Conservation (phyloP, 2,888 invertebrate species). For the Cosmia trapezina region DNA sequence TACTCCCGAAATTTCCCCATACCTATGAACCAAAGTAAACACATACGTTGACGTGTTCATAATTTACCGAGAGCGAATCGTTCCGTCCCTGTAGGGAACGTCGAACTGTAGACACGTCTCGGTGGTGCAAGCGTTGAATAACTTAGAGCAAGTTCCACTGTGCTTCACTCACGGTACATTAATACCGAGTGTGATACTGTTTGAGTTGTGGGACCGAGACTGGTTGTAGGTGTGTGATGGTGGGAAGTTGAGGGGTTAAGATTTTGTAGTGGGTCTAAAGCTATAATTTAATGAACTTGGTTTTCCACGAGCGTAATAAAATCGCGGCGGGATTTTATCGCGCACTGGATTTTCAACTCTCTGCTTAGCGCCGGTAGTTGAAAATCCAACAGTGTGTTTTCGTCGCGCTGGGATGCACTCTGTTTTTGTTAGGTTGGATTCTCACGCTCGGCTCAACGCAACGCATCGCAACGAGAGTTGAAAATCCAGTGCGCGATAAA, state of each 20-base stretch:
- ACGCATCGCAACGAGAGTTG: too few relatives aligned
- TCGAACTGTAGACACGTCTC: conserved; percentile 62
- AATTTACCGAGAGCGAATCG: conserved; percentile 49
- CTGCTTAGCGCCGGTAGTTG: too few relatives aligned
- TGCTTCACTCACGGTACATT: conserved; percentile 57
- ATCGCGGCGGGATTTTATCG: too few relatives aligned
- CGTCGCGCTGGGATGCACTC: too few relatives aligned
- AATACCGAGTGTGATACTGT: conserved; percentile 56
- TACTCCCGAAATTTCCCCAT: background rate
- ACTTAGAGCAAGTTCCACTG: conserved; percentile 61
- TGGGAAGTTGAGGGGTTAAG: conserved; percentile 2
- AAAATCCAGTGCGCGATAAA: too few relatives aligned
- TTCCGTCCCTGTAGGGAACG: conserved; percentile 44
- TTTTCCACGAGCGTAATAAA: too few relatives aligned
- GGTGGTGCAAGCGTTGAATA: conserved; percentile 58
- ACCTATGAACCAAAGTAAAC: conserved; percentile 26
- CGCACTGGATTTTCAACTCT: too few relatives aligned
- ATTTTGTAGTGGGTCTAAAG: conserved; percentile 8
- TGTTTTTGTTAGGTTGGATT: too few relatives aligned
- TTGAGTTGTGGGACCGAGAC: conserved; percentile 32
- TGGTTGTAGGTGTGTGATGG: background rate
- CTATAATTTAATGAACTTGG: background rate
- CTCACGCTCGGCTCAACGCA: too few relatives aligned
- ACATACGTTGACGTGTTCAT: conserved; percentile 42
- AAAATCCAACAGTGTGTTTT: too few relatives aligned